Conservation (phyloP, 2,888 invertebrate species). For the Caradrina clavipalpis region DNA sequence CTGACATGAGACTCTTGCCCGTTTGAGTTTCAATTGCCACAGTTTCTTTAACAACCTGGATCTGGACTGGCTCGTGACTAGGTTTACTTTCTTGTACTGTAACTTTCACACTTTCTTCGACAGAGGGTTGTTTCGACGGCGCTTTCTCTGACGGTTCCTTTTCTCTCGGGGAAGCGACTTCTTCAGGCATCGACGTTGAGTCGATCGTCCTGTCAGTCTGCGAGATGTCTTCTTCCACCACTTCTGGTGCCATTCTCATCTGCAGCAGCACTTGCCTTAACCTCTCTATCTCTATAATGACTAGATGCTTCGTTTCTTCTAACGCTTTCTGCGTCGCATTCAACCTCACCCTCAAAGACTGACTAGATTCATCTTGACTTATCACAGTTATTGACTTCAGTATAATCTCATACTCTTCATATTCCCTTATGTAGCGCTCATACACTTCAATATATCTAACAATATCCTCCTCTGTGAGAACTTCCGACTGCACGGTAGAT, state of each 20-base stretch:
- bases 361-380: slow-evolving; percentile 88
- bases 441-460: slow-evolving; percentile 87
- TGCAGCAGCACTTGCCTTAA: slow-evolving; percentile 87
- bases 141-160: slow-evolving; percentile 64
- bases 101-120: slow-evolving; percentile 66
- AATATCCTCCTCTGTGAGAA: slow-evolving; percentile 83
- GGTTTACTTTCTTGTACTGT: slow-evolving; percentile 72
- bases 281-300: slow-evolving; percentile 91
- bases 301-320: slow-evolving; percentile 91
- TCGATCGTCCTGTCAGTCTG: slow-evolving; percentile 92
- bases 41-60: slow-evolving; percentile 68
- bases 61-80: slow-evolving; percentile 63
- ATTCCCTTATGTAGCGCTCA: slow-evolving; percentile 85
- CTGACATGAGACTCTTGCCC: slow-evolving; percentile 91
- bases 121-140: slow-evolving; percentile 52
- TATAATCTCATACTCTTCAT: slow-evolving; percentile 86
- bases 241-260: slow-evolving; percentile 79
- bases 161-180: slow-evolving; percentile 88
- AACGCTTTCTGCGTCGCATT: slow-evolving; percentile 90
- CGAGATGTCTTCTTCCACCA: slow-evolving; percentile 86
- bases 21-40: slow-evolving; percentile 92
- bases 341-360: slow-evolving; percentile 90
- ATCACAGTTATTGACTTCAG: slow-evolving; percentile 85
- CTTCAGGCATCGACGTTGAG: slow-evolving; percentile 94
- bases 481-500: slow-evolving; percentile 80